Percentiles rank a stretch among this genome's conserved stretches.
phyloP scores from a whole-genome alignment of 2,113 vertebrate species.

The Phoxinus phoxinus region DNA sequence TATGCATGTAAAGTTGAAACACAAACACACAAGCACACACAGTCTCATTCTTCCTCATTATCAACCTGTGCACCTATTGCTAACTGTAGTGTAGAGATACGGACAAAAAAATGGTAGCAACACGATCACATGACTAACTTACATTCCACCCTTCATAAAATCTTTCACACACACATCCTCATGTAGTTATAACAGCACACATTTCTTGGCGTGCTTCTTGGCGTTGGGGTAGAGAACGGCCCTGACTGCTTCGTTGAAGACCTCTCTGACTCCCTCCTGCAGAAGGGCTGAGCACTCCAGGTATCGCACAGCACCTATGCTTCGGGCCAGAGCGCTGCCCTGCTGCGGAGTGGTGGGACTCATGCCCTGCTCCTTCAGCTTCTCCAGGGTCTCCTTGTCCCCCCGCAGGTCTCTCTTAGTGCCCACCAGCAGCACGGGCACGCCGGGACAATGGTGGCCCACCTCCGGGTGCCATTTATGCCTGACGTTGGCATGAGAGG shows the following conservation, averaged over 20 bases:
- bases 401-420: conserved; percentile 81
- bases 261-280: conserved; percentile 80
- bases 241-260: conserved; percentile 81
- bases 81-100: conserved; percentile 45
- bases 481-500: conserved; percentile 81
- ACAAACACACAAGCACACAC: conserved; percentile 20
- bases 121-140: conserved; percentile 23
- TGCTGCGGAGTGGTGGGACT: conserved; percentile 80
- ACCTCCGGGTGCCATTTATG: conserved; percentile 86
- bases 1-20: background rate
- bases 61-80: conserved; percentile 29
- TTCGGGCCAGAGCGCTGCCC: conserved; percentile 77
- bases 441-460: conserved; percentile 81
- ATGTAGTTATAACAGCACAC: conserved; percentile 75
- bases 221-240: conserved; percentile 81
- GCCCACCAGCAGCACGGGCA: conserved; percentile 82
- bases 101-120: conserved; percentile 35
- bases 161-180: conserved; percentile 25
- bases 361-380: conserved; percentile 82
- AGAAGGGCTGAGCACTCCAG: conserved; percentile 81
- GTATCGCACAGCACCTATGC: conserved; percentile 82
- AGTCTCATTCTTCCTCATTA: background rate
- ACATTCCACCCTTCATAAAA: conserved; percentile 24
- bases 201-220: conserved; percentile 82
- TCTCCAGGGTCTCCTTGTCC: conserved; percentile 80